These are phyloP conservation scores for Cyanoderma ruficeps DNA, from an alignment of 2,113 vertebrate genomes.

Conservation along the genomic window DNA sequence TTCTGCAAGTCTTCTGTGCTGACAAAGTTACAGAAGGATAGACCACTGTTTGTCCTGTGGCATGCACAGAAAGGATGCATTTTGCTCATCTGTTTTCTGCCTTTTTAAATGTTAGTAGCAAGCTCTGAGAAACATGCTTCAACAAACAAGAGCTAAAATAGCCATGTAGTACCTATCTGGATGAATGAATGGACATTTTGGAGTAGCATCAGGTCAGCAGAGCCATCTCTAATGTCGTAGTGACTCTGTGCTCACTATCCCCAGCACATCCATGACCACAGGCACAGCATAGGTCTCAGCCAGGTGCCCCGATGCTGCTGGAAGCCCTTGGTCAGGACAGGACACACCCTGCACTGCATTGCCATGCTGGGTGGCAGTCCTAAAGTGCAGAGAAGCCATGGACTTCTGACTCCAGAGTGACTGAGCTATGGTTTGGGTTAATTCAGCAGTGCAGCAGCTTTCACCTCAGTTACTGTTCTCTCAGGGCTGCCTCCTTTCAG, in stretches of 20 bases:
- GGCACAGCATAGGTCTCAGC: background rate
- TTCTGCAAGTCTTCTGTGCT: background rate
- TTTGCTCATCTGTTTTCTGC: background rate
- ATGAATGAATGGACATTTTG: background rate
- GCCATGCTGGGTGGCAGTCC: background rate
- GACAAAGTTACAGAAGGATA: background rate
- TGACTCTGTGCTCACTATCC: rapidly evolving
- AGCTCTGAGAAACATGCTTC: background rate
- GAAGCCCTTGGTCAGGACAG: rapidly evolving
- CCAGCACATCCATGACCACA: rapidly evolving
- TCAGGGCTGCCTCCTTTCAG: background rate
- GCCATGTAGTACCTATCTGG: background rate
- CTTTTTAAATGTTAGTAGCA: background rate
- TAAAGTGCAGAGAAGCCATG: rapidly evolving
- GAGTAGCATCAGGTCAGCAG: background rate
- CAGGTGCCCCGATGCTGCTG: rapidly evolving
- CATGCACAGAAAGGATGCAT: background rate
- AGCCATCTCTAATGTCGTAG: rapidly evolving
- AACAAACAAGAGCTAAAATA: background rate
- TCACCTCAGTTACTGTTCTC: background rate
- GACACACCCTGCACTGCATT: background rate
- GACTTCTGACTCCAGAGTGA: background rate
- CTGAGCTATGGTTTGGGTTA: background rate
- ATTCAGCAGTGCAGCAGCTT: background rate
- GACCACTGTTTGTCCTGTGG: background rate